These are phyloP conservation scores for Papilio dardanus DNA, from an alignment of 1,140 invertebrate species.

Conservation along the genomic window DNA sequence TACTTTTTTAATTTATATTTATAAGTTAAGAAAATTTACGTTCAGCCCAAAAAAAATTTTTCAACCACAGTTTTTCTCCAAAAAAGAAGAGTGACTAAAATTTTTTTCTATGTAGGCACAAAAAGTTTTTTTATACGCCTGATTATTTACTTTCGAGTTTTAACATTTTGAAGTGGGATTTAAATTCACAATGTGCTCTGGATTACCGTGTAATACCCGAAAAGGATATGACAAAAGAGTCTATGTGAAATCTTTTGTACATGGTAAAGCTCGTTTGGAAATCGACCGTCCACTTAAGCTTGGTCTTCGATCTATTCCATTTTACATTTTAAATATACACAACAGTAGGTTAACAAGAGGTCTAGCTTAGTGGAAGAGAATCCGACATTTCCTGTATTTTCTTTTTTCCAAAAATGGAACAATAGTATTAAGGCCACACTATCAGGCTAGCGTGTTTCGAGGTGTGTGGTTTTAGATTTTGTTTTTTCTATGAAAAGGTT, in stretches of 20 bases:
- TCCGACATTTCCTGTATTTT: slow-evolving; percentile 12
- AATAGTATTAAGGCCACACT: slow-evolving; percentile 34
- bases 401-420: slow-evolving; percentile 30
- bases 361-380: slow-evolving; percentile 4
- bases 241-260: slow-evolving; percentile 4
- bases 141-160: no score
- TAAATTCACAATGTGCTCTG: background rate
- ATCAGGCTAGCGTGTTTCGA: slow-evolving; percentile 20
- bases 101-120: no score
- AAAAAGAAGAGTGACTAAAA: background rate
- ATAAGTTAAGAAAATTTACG: background rate
- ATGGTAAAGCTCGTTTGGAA: slow-evolving; percentile 17
- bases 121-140: no score
- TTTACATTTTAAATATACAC: background rate
- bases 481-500: slow-evolving; percentile 2
- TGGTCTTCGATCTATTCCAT: background rate
- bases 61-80: background rate
- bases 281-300: background rate
- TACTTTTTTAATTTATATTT: slow-evolving; percentile 22
- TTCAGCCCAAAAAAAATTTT: background rate
- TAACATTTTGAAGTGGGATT: no score
- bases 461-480: slow-evolving; percentile 24
- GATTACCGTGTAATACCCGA: background rate
- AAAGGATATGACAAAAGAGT: background rate
- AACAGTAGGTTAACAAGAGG: background rate